Evolutionary conservation across 2,888 invertebrate species (phyloP).

Genomic region (Drosophila borealis): DNA sequence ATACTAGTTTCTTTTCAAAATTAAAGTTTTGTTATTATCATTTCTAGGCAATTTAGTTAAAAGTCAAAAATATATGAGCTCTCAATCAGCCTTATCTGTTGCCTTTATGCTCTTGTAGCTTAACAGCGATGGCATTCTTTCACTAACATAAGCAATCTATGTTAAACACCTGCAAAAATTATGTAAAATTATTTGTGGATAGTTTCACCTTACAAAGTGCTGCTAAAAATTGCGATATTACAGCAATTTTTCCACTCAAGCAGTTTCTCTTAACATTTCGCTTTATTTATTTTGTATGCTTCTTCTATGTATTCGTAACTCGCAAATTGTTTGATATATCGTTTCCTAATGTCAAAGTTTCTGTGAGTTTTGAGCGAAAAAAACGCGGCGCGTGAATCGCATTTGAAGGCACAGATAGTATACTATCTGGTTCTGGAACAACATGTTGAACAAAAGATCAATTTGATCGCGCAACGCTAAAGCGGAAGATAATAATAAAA

Average conservation of each 20-base stretch:
- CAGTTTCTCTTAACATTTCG: not conserved
- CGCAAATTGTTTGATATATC: constrained; percentile 49
- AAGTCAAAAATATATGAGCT: not conserved
- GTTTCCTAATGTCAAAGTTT: constrained; percentile 46
- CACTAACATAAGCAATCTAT: not conserved
- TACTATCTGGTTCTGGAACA: constrained; percentile 6
- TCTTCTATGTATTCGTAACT: constrained; percentile 6
- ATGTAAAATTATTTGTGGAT: not conserved
- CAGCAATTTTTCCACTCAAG: constrained; percentile 3
- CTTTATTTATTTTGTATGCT: constrained; percentile 10
- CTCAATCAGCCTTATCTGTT: too few relatives aligned
- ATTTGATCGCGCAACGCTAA: constrained; percentile 7
- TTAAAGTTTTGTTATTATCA: not conserved
- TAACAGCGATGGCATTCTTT: not conserved
- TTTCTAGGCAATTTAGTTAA: too few relatives aligned
- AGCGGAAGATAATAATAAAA: constrained; percentile 2
- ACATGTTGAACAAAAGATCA: constrained; percentile 7
- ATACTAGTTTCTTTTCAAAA: too few relatives aligned
- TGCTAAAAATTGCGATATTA: too few relatives aligned
- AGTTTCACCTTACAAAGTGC: not conserved
- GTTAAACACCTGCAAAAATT: not conserved
- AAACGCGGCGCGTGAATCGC: constrained; percentile 56
- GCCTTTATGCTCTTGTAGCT: too few relatives aligned
- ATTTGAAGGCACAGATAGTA: constrained; percentile 6
- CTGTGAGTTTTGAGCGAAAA: constrained; percentile 36